phyloP scores from a whole-genome alignment of 92 coral and sea anemone species.

The Parazoanthus swiftii region DNA sequence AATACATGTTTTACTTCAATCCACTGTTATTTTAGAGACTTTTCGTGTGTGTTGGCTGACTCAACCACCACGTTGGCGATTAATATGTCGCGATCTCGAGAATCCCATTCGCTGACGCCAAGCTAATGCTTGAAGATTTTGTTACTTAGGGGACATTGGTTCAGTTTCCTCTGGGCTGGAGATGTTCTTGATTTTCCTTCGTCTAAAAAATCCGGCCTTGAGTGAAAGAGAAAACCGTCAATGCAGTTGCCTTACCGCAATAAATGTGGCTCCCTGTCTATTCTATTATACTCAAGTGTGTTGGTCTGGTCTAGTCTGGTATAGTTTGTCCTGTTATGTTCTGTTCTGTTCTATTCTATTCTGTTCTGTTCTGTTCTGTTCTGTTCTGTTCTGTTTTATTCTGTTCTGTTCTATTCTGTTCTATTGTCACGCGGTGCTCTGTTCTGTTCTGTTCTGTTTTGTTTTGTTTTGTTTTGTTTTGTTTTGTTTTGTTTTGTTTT shows the following conservation, averaged over 20 bases:
- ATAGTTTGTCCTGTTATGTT: too few species aligned
- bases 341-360: too few species aligned
- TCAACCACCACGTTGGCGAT: neutral
- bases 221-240: neutral
- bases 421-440: too few species aligned
- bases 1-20: too few species aligned
- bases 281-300: neutral
- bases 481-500: too few species aligned
- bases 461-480: too few species aligned
- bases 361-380: too few species aligned
- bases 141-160: neutral
- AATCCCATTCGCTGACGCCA: neutral
- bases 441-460: too few species aligned
- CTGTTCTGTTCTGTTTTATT: too few species aligned
- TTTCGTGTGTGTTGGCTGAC: neutral
- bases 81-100: neutral
- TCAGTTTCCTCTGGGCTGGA: constrained; percentile 1
- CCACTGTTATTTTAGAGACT: neutral
- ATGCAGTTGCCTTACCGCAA: too few species aligned
- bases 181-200: constrained; percentile 10
- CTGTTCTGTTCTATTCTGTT: too few species aligned
- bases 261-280: neutral
- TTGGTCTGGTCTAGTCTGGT: too few species aligned
- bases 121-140: neutral
- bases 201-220: constrained; percentile 29